Percentiles rank a stretch among this genome's conserved stretches.
These are phyloP conservation scores for Chaetorhynchus papuensis DNA, from an alignment of 2,113 vertebrate species.

Conservation along the genomic window DNA sequence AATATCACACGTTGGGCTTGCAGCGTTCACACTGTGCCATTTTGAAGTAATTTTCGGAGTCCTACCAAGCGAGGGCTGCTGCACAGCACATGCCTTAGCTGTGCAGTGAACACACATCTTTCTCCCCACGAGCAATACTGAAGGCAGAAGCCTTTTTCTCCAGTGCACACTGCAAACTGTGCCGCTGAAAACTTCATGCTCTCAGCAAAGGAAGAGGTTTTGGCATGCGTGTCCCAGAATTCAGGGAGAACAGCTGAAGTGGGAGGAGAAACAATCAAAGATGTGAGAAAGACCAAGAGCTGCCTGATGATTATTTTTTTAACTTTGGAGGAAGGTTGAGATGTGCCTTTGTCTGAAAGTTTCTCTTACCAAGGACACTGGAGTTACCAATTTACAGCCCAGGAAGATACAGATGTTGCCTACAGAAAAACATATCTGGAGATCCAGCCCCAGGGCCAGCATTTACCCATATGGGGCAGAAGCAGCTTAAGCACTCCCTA, in stretches of 20 bases:
- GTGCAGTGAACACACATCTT: background rate
- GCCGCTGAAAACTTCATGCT: constrained; percentile 23
- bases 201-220: constrained; percentile 9
- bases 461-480: background rate
- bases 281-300: background rate
- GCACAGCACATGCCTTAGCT: constrained; percentile 42
- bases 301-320: background rate
- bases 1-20: constrained; percentile 43
- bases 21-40: constrained; percentile 42
- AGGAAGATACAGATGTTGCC: background rate
- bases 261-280: background rate
- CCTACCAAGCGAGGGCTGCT: constrained; percentile 29
- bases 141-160: constrained; percentile 13
- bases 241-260: background rate
- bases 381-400: background rate
- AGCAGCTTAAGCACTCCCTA: background rate
- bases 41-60: constrained; percentile 33
- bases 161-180: background rate
- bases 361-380: background rate
- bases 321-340: background rate
- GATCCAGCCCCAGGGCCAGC: background rate
- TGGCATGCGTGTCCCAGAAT: background rate
- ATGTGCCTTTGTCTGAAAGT: background rate
- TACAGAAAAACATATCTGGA: background rate
- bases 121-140: background rate